phyloP scores from a whole-genome alignment of 1,140 invertebrate species.

The Dendrolimus punctatus region DNA sequence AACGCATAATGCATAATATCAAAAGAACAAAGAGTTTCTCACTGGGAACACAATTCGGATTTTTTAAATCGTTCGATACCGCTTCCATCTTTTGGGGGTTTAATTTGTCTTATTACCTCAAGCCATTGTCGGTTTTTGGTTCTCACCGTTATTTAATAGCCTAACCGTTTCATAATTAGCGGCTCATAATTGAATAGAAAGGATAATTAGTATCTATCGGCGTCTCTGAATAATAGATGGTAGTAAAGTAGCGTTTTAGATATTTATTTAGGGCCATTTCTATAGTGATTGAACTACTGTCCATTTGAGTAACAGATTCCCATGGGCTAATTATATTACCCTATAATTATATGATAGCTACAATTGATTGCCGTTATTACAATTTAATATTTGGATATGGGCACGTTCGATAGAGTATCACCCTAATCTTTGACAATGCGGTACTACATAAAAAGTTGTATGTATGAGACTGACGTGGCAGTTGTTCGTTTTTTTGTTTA shows the following conservation, averaged over 20 bases:
- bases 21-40: constrained; percentile 23
- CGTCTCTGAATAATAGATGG: constrained; percentile 47
- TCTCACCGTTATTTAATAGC: constrained; percentile 62
- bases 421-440: constrained; percentile 32
- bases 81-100: constrained; percentile 23
- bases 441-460: constrained; percentile 48
- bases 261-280: constrained; percentile 26
- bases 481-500: constrained; percentile 61
- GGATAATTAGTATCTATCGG: constrained; percentile 42
- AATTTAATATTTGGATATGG: constrained; percentile 42
- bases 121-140: constrained; percentile 56
- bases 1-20: not conserved
- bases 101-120: constrained; percentile 27
- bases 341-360: constrained; percentile 33
- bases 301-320: constrained; percentile 18
- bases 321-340: constrained; percentile 11
- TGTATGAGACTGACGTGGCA: constrained; percentile 52
- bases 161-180: constrained; percentile 54
- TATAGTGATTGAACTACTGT: constrained; percentile 13
- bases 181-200: constrained; percentile 50
- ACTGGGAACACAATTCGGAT: constrained; percentile 12
- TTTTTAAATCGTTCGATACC: constrained; percentile 17
- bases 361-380: constrained; percentile 62
- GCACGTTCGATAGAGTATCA: constrained; percentile 22
- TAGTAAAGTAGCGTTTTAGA: constrained; percentile 29